Conservation (phyloP, 2,113 vertebrate genomes). For the Chrysochloris asiatica region DNA sequence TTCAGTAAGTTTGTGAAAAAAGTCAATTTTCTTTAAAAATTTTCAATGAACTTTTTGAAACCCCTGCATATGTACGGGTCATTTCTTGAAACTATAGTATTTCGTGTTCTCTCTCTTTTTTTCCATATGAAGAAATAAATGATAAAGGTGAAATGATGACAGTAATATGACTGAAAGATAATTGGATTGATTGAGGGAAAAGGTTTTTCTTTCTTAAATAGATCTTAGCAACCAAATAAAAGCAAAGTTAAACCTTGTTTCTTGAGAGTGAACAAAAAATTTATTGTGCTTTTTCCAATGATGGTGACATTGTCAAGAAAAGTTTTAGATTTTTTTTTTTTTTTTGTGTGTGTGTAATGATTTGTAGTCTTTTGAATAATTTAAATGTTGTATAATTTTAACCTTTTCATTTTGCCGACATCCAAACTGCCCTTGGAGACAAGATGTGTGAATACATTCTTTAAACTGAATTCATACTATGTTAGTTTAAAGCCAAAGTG, state of each 20-base stretch:
- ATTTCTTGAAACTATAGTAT: not conserved
- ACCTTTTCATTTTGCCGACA: not conserved
- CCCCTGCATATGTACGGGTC: too few relatives aligned
- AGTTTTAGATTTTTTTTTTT: conserved; percentile 22
- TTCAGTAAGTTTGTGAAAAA: too few relatives aligned
- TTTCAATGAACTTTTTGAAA: too few relatives aligned
- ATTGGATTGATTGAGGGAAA: too few relatives aligned
- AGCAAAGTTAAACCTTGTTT: conserved; percentile 24
- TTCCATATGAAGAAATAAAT: conserved; percentile 44
- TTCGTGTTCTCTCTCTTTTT: not conserved
- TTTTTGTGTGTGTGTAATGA: conserved; percentile 30
- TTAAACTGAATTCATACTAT: too few relatives aligned
- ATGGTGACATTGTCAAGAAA: not conserved
- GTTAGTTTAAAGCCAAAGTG: too few relatives aligned
- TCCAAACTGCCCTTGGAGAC: too few relatives aligned
- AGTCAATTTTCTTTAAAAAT: too few relatives aligned
- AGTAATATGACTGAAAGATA: too few relatives aligned
- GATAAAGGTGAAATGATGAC: not conserved
- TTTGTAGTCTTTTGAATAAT: conserved; percentile 51
- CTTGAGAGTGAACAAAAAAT: conserved; percentile 18
- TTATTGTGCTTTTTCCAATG: not conserved
- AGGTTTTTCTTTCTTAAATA: too few relatives aligned
- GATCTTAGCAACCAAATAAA: conserved; percentile 41
- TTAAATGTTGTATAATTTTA: conserved; percentile 45
- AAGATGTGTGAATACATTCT: too few relatives aligned